Conservation (phyloP, 1,140 invertebrate species). For the Coelopa frigida region DNA sequence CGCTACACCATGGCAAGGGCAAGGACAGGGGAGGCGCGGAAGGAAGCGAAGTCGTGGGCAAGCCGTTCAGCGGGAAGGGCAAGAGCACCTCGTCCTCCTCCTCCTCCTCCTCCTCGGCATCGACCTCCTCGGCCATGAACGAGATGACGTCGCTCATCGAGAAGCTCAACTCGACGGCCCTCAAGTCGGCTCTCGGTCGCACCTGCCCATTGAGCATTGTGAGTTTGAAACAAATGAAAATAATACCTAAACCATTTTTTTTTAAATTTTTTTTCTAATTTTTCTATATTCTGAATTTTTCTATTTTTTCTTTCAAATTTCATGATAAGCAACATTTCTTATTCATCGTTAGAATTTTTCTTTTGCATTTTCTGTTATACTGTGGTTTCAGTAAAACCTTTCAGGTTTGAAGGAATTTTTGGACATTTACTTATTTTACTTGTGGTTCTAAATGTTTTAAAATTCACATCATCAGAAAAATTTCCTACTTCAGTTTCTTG, state of each 20-base stretch:
- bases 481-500: no score
- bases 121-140: conserved; percentile 2
- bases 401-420: no score
- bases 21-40: conserved; percentile 6
- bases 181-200: conserved; percentile 17
- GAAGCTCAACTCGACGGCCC: conserved; percentile 16
- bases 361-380: no score
- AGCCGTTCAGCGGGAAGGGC: neutral
- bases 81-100: neutral
- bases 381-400: no score
- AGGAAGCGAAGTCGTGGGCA: neutral
- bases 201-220: conserved; percentile 40
- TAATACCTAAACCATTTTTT: no score
- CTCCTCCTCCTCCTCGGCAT: neutral
- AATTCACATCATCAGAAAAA: no score
- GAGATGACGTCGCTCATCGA: conserved; percentile 20
- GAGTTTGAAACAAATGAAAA: conserved; percentile 18
- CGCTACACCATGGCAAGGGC: conserved; percentile 13
- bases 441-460: no score
- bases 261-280: neutral
- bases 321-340: no score
- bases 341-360: conserved; percentile 1
- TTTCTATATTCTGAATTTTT: neutral
- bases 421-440: no score
- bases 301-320: conserved; percentile 1